A percentile compares a stretch with the other conserved stretches of the same genome.
Evolutionary conservation across 2,797 vertebrate species (phyloP).

Genomic region (Fringilla coelebs): DNA sequence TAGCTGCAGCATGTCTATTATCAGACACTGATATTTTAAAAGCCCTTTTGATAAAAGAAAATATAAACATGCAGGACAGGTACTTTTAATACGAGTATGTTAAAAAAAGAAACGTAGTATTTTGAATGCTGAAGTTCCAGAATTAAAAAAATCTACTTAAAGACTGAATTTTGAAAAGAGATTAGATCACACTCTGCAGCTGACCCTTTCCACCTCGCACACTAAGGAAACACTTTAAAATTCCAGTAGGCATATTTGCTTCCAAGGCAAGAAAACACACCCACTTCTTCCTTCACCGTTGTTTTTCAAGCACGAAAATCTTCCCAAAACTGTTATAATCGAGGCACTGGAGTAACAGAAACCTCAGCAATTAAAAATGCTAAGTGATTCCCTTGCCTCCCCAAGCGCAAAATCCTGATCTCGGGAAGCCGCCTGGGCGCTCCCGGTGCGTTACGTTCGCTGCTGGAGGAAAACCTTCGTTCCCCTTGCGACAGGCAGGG

Average conservation of each 20-base stretch:
- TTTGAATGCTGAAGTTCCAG: neutral
- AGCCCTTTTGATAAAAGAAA: neutral
- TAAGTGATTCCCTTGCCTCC: neutral
- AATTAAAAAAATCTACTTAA: neutral
- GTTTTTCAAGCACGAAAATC: slow-evolving; percentile 8
- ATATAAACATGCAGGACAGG: neutral
- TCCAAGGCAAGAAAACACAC: neutral
- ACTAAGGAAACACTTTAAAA: neutral
- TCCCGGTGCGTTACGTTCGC: neutral
- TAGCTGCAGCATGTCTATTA: neutral
- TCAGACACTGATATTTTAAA: neutral
- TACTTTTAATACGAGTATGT: neutral
- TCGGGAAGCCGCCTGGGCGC: neutral
- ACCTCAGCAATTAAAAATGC: neutral
- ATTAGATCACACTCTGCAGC: neutral
- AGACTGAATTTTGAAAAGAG: neutral
- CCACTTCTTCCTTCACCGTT: neutral
- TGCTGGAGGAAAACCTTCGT: accelerated
- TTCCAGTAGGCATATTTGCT: neutral
- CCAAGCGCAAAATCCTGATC: neutral
- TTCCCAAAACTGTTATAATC: neutral
- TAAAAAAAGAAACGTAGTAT: neutral
- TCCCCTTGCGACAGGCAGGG: neutral
- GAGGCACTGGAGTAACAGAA: neutral
- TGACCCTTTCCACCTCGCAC: neutral